A percentile compares a stretch with the other conserved stretches of the same genome.
Evolutionary conservation across 2,113 vertebrate genomes (phyloP).

Genomic region (Scopus umbretta): DNA sequence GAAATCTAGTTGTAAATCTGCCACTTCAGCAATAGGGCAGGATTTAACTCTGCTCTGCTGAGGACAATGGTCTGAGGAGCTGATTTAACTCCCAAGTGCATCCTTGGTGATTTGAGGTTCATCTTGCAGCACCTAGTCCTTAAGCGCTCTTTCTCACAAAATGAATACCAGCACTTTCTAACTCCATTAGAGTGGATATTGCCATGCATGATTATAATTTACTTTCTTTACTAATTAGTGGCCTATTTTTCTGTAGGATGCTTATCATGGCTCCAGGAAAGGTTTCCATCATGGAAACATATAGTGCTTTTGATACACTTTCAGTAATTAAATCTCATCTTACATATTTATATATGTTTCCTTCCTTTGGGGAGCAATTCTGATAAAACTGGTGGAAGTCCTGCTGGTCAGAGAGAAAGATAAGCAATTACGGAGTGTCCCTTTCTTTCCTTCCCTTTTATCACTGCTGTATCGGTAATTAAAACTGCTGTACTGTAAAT

Average conservation of each 20-base stretch:
- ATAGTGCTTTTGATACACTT: neutral
- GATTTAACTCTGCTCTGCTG: neutral
- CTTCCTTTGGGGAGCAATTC: neutral
- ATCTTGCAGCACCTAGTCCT: neutral
- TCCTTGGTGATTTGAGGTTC: neutral
- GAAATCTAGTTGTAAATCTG: neutral
- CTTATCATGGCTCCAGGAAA: slow-evolving; percentile 1
- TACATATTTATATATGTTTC: neutral
- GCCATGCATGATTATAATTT: neutral
- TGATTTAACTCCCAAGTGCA: neutral
- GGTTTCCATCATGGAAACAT: slow-evolving; percentile 16
- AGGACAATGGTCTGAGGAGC: neutral
- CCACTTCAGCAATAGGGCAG: neutral
- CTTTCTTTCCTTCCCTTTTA: neutral
- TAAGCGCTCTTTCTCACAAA: neutral
- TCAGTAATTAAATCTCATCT: slow-evolving; percentile 7
- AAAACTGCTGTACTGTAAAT: slow-evolving; percentile 46
- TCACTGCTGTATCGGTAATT: slow-evolving; percentile 19
- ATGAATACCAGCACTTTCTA: neutral
- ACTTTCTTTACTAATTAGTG: slow-evolving; percentile 48
- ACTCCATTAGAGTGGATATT: neutral
- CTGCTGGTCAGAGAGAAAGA: neutral
- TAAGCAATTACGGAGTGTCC: neutral
- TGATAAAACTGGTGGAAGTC: neutral
- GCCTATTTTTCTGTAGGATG: slow-evolving; percentile 7